Conservation (phyloP, 1,140 invertebrate genomes). For the Macrocentrus cingulum region DNA sequence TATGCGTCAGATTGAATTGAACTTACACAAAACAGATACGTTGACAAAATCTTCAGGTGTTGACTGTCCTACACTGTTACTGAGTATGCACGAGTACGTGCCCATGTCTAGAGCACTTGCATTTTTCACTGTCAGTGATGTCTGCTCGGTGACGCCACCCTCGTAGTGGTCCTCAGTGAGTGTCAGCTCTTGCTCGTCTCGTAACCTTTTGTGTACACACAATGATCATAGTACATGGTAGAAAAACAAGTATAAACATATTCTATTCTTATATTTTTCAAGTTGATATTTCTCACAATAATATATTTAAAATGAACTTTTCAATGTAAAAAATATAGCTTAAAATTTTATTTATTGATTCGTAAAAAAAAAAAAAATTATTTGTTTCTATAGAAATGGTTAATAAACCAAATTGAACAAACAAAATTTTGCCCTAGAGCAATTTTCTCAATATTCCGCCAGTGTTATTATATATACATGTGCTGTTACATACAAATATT, state of each 20-base stretch:
- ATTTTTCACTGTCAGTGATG: conserved; percentile 75
- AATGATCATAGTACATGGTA: conserved; percentile 13
- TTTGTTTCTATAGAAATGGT: too few species aligned
- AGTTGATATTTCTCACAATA: too few species aligned
- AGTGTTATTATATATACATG: too few species aligned
- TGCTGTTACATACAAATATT: too few species aligned
- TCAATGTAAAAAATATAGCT: too few species aligned
- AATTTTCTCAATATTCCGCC: too few species aligned
- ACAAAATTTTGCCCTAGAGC: too few species aligned
- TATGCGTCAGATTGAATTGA: neutral
- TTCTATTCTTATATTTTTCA: too few species aligned
- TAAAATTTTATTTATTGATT: too few species aligned
- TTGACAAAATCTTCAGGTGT: conserved; percentile 70
- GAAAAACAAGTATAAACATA: neutral
- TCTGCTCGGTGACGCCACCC: conserved; percentile 73
- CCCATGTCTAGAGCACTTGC: conserved; percentile 76
- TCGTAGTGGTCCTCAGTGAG: conserved; percentile 70
- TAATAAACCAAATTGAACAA: too few species aligned
- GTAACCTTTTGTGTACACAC: conserved; percentile 65
- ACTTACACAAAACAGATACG: conserved; percentile 79
- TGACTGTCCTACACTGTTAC: conserved; percentile 73
- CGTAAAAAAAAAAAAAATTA: too few species aligned
- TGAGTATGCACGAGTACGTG: conserved; percentile 75
- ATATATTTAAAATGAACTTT: too few species aligned
- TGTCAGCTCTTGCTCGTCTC: conserved; percentile 68